These are phyloP conservation scores for Melozone crissalis DNA, from an alignment of 2,113 vertebrate genomes.

Conservation along the genomic window DNA sequence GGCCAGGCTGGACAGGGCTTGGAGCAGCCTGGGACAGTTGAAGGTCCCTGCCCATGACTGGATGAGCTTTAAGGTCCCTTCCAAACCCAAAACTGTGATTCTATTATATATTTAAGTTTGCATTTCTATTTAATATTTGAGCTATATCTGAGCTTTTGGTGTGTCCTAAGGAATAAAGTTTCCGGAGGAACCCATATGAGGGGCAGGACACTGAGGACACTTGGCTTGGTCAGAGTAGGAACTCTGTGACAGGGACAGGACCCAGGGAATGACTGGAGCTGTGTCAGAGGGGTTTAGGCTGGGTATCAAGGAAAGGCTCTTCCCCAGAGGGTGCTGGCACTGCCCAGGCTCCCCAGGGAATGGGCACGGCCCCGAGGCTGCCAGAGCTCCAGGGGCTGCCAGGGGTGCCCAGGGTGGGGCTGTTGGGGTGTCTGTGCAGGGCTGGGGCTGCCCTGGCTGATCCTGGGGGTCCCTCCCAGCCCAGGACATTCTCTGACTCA, in stretches of 20 bases:
- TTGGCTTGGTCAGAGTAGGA: not conserved
- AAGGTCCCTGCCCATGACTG: not conserved
- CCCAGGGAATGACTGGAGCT: fast-evolving
- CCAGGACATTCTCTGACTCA: not conserved
- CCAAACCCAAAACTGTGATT: not conserved
- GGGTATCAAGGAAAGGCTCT: fast-evolving
- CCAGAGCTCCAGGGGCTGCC: not conserved
- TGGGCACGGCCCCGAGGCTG: not conserved
- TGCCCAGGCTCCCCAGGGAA: not conserved
- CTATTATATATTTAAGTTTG: not conserved
- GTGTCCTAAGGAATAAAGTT: not conserved
- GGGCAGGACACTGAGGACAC: not conserved
- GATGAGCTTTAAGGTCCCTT: not conserved
- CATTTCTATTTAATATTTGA: not conserved
- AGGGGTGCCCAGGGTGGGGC: not conserved
- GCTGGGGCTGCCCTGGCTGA: fast-evolving
- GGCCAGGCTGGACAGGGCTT: fast-evolving
- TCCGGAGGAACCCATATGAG: not conserved
- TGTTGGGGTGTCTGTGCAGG: not conserved
- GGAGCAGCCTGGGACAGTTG: fast-evolving
- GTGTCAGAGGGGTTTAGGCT: fast-evolving
- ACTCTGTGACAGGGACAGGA: not conserved
- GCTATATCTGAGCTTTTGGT: not conserved
- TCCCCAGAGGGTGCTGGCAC: not conserved
- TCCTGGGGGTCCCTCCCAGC: not conserved